phyloP scores from a whole-genome alignment of 2,797 vertebrate genomes.

The Enoplosus armatus region DNA sequence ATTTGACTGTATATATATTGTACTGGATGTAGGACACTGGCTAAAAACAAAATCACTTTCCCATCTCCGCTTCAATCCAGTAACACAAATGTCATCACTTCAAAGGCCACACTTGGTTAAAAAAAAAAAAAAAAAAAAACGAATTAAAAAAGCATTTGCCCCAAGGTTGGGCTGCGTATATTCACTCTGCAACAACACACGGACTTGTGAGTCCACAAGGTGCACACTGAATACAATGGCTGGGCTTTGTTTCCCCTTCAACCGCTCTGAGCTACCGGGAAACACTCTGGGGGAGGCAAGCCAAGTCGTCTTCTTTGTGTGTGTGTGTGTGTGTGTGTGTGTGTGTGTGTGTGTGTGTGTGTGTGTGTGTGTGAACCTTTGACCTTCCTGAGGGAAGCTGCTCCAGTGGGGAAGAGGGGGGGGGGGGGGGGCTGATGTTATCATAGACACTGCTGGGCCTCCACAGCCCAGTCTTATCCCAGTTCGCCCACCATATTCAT shows the following conservation, averaged over 20 bases:
- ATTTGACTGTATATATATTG: too few species aligned
- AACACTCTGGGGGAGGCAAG: constrained; percentile 50
- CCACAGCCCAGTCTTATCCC: constrained; percentile 11
- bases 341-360: constrained; percentile 45
- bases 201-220: constrained; percentile 29
- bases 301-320: constrained; percentile 56
- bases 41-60: background rate
- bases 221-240: constrained; percentile 54
- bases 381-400: constrained; percentile 81
- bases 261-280: constrained; percentile 60
- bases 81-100: background rate
- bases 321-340: constrained; percentile 33
- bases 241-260: constrained; percentile 70
- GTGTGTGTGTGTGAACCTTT: constrained; percentile 74
- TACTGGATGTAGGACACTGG: background rate
- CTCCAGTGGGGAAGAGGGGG: constrained; percentile 43
- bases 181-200: constrained; percentile 26
- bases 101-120: background rate
- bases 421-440: constrained; percentile 56
- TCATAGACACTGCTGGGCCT: constrained; percentile 56
- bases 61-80: background rate
- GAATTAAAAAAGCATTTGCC: constrained; percentile 28
- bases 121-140: background rate
- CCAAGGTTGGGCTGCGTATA: constrained; percentile 5
- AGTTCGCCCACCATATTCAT: constrained; percentile 18